These are phyloP conservation scores for Clarias gariepinus DNA, from an alignment of 2,113 vertebrate genomes.

Conservation along the genomic window DNA sequence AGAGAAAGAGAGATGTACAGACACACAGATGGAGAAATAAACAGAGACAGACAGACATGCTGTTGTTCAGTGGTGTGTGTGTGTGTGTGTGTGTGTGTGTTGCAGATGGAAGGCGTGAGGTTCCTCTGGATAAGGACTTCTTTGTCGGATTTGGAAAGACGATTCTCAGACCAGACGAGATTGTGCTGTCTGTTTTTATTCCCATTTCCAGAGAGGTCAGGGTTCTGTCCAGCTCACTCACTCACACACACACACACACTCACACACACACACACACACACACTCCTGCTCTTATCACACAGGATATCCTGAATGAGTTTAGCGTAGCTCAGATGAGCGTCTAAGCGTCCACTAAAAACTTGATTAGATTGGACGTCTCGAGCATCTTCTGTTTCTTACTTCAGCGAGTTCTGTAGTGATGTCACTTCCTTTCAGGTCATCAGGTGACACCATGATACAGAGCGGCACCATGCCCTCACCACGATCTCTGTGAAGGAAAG, in stretches of 20 bases:
- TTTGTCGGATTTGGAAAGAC: slow-evolving; percentile 73
- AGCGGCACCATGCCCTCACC: too few relatives aligned
- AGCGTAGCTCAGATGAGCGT: neutral
- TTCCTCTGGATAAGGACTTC: slow-evolving; percentile 80
- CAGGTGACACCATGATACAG: neutral
- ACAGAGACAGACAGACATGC: neutral
- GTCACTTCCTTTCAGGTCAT: neutral
- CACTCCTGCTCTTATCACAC: neutral
- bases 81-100: neutral
- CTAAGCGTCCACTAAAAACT: neutral
- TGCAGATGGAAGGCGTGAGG: slow-evolving; percentile 65
- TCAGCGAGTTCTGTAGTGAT: neutral
- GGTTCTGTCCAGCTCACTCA: neutral
- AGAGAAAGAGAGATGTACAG: neutral
- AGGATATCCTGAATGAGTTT: neutral
- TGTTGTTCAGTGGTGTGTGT: neutral
- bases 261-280: neutral
- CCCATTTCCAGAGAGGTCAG: slow-evolving; percentile 79
- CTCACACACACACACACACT: neutral
- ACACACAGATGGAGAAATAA: neutral
- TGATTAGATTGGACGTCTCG: neutral
- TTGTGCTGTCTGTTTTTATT: slow-evolving; percentile 80
- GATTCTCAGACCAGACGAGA: slow-evolving; percentile 75
- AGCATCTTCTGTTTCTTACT: neutral
- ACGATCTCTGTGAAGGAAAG: neutral